phyloP scores from a whole-genome alignment of 1,140 invertebrate species.

The Scaptomyza pallida region DNA sequence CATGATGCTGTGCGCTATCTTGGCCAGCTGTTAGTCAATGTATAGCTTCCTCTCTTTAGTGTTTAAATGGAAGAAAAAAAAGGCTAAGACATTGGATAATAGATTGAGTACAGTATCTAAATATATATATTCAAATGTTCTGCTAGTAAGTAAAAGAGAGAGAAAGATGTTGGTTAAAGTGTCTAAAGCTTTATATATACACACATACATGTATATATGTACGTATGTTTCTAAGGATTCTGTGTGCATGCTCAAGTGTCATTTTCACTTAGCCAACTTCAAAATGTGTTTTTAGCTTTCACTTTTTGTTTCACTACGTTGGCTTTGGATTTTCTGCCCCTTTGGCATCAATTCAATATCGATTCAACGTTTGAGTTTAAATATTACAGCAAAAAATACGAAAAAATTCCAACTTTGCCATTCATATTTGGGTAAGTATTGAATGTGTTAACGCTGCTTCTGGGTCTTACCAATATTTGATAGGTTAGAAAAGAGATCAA shows the following conservation, averaged over 20 bases:
- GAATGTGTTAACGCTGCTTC: neutral
- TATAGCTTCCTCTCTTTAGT: neutral
- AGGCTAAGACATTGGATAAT: too few relatives aligned
- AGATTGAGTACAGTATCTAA: too few relatives aligned
- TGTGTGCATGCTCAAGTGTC: conserved; percentile 45
- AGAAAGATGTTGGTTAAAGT: too few relatives aligned
- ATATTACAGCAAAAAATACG: neutral
- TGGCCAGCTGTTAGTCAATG: neutral
- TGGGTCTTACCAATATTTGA: too few relatives aligned
- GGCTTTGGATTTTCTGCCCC: conserved; percentile 8
- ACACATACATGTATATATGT: too few relatives aligned
- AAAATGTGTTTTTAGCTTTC: conserved; percentile 48
- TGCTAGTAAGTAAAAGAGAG: too few relatives aligned
- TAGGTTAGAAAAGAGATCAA: too few relatives aligned
- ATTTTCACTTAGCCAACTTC: conserved; percentile 48
- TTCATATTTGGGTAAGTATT: neutral
- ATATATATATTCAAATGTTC: too few relatives aligned
- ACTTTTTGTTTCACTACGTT: conserved; percentile 39
- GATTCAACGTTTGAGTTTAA: conserved; percentile 11
- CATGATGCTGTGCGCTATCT: conserved; percentile 24
- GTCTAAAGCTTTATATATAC: too few relatives aligned
- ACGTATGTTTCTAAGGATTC: neutral
- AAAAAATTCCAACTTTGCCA: too few relatives aligned
- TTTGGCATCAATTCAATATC: conserved; percentile 33
- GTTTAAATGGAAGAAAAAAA: neutral